Evolutionary conservation across 64 coral and sea anemone species (phyloP).

Genomic region (Cladopsammia gracilis): DNA sequence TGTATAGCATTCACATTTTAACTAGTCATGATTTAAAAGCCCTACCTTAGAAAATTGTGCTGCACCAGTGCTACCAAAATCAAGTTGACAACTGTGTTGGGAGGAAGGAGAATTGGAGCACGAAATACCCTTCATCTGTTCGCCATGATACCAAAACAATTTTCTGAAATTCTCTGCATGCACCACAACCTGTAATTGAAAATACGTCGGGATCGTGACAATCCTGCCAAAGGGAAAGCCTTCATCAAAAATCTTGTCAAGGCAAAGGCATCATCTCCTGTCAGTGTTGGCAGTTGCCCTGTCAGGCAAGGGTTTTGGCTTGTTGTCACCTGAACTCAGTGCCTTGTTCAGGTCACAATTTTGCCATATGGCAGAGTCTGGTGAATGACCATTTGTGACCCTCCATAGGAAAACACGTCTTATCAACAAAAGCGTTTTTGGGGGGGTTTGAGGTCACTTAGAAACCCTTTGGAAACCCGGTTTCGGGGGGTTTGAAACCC

Average conservation of each 20-base stretch:
- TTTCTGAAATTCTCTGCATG: constrained; percentile 53
- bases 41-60: constrained; percentile 59
- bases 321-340: background rate
- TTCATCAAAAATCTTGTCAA: constrained; percentile 55
- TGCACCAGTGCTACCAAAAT: constrained; percentile 22
- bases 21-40: background rate
- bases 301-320: background rate
- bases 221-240: constrained; percentile 25
- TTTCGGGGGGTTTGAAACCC: too few species aligned
- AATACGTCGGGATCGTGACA: constrained; percentile 45
- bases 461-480: too few species aligned
- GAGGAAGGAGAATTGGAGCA: constrained; percentile 43
- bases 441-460: too few species aligned
- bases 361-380: constrained; percentile 38
- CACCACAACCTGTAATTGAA: constrained; percentile 55
- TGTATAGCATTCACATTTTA: background rate
- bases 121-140: constrained; percentile 51
- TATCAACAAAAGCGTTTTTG: too few species aligned
- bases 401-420: too few species aligned
- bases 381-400: constrained; percentile 1
- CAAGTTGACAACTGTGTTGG: constrained; percentile 39
- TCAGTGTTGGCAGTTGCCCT: constrained; percentile 15
- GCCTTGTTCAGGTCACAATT: constrained; percentile 21
- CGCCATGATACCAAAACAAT: constrained; percentile 54
- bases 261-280: constrained; percentile 72